A percentile compares a stretch with the other conserved stretches of the same genome.
These are phyloP conservation scores for Chrysocyon brachyurus DNA, from an alignment of 2,797 vertebrate species.

Conservation along the genomic window DNA sequence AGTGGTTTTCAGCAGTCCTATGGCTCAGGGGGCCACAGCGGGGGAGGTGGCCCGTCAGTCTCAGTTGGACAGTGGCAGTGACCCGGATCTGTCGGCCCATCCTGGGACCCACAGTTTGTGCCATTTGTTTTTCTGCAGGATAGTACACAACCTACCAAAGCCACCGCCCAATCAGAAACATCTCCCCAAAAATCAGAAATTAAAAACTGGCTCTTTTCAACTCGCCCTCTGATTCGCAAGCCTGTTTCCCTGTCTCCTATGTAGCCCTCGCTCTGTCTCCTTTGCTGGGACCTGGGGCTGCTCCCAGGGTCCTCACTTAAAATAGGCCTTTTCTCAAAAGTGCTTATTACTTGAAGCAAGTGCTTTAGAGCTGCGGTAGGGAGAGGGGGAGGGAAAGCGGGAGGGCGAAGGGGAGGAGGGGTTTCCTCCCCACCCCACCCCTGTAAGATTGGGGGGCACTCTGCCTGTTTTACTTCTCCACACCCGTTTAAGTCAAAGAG, in stretches of 20 bases:
- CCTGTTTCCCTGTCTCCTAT: slow-evolving; percentile 77
- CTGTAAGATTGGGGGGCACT: slow-evolving; percentile 78
- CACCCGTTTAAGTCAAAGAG: slow-evolving; percentile 86
- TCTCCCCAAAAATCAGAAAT: slow-evolving; percentile 77
- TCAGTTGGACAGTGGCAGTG: slow-evolving; percentile 86
- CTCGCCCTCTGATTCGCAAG: slow-evolving; percentile 64
- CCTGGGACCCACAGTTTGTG: slow-evolving; percentile 81
- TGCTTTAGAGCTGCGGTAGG: slow-evolving; percentile 90
- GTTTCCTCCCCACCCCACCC: slow-evolving; percentile 86
- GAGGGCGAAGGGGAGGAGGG: slow-evolving; percentile 72
- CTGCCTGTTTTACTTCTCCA: slow-evolving; percentile 83
- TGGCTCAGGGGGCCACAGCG: slow-evolving; percentile 86
- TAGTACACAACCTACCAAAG: slow-evolving; percentile 75
- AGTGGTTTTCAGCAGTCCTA: slow-evolving; percentile 89
- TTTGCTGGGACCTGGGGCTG: slow-evolving; percentile 81
- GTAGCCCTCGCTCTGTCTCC: slow-evolving; percentile 76
- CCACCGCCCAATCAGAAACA: slow-evolving; percentile 83
- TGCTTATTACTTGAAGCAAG: slow-evolving; percentile 93
- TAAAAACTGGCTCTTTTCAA: slow-evolving; percentile 83
- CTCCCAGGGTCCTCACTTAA: slow-evolving; percentile 75
- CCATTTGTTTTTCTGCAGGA: slow-evolving; percentile 75
- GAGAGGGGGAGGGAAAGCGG: slow-evolving; percentile 42
- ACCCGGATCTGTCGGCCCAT: slow-evolving; percentile 76
- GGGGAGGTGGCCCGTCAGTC: slow-evolving; percentile 82
- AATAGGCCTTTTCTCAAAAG: slow-evolving; percentile 90